Conservation (phyloP, 2,888 invertebrate genomes). For the Cosmorhoe ocellata region DNA sequence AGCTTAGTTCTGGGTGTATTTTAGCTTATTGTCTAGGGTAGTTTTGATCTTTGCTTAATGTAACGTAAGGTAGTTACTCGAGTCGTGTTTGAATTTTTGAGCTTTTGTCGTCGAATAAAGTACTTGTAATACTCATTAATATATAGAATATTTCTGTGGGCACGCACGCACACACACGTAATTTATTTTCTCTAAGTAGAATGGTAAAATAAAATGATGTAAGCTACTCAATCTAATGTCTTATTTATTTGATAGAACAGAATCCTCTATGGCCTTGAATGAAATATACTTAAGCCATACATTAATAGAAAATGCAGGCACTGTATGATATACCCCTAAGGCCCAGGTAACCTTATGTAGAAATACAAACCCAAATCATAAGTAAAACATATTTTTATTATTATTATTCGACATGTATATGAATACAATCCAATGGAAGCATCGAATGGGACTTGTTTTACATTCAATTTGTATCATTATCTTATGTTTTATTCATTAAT, state of each 20-base stretch:
- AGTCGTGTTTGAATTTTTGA: conserved; percentile 54
- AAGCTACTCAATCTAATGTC: conserved; percentile 31
- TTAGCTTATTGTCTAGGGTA: conserved; percentile 32
- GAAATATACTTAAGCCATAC: too few relatives aligned
- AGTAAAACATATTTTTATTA: conserved; percentile 61
- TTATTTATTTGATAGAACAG: too few relatives aligned
- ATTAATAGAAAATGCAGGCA: too few relatives aligned
- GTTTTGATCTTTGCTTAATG: conserved; percentile 33
- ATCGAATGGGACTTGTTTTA: conserved; percentile 65
- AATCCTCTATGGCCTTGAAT: too few relatives aligned
- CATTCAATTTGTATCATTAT: too few relatives aligned
- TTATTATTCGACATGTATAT: conserved; percentile 61
- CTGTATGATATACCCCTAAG: too few relatives aligned
- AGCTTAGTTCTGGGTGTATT: conserved; percentile 23
- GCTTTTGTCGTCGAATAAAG: conserved; percentile 51
- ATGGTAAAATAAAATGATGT: conserved; percentile 41
- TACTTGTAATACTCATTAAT: conserved; percentile 78
- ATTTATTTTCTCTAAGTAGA: conserved; percentile 34
- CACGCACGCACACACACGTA: conserved; percentile 66
- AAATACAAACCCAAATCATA: conserved; percentile 30
- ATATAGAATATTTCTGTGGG: conserved; percentile 48
- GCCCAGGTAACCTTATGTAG: too few relatives aligned
- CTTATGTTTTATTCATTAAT: conserved; percentile 38
- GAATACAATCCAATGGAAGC: conserved; percentile 75
- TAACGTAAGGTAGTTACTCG: conserved; percentile 47